These are phyloP conservation scores for Spongilla lacustris DNA, from an alignment of 37 sponge, comb jelly and placozoan genomes.

Conservation along the genomic window DNA sequence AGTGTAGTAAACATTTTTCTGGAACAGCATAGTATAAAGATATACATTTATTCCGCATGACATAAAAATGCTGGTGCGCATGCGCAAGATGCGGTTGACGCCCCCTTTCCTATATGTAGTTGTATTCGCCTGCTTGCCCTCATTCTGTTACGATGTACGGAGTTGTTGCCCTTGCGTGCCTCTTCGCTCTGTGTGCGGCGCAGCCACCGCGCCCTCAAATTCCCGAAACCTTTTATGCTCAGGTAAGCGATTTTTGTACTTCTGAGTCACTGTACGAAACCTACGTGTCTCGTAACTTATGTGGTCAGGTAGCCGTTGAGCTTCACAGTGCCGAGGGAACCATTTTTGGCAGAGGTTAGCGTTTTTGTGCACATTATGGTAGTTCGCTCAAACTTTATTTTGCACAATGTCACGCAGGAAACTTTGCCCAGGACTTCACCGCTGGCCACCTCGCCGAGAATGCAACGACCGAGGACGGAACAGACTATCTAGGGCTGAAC, in stretches of 20 bases:
- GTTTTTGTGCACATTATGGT: too few relatives aligned
- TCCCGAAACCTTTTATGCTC: constrained; percentile 19
- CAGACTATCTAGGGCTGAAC: neutral
- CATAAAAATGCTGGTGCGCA: neutral
- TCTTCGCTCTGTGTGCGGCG: constrained; percentile 26
- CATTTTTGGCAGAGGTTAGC: constrained; percentile 19
- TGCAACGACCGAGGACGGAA: neutral
- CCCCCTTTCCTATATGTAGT: neutral
- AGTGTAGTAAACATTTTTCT: too few relatives aligned
- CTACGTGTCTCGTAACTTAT: neutral
- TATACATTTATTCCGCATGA: neutral
- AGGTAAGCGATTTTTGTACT: neutral
- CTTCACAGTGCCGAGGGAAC: constrained; percentile 1
- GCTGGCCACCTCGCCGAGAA: neutral
- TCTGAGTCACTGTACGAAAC: neutral
- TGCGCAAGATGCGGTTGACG: neutral
- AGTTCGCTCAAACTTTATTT: too few relatives aligned
- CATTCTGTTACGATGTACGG: constrained; percentile 11
- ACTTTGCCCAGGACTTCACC: neutral
- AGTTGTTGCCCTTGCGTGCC: constrained; percentile 5
- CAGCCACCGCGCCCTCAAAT: constrained; percentile 33
- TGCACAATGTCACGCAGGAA: neutral
- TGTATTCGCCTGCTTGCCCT: neutral
- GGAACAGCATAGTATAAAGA: too few relatives aligned
- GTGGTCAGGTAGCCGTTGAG: constrained; percentile 5